Evolutionary conservation across 2,797 vertebrate genomes (phyloP).

Genomic region (Enteromius unitaeniatus): DNA sequence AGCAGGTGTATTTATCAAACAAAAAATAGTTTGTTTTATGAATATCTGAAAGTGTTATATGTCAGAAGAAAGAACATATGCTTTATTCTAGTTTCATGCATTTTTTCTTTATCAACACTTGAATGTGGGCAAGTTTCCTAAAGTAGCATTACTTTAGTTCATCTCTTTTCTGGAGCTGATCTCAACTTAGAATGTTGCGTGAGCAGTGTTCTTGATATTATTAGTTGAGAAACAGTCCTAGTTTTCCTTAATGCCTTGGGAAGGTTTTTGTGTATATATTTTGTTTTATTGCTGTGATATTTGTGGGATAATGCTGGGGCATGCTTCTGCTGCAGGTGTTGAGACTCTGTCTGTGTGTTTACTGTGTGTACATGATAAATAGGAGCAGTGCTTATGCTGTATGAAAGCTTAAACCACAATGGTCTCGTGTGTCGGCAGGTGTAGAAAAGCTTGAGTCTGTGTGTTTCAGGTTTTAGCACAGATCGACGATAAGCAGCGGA

Average conservation of each 20-base stretch:
- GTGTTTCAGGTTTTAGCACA: conserved; percentile 81
- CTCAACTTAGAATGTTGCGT: neutral
- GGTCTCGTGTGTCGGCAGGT: neutral
- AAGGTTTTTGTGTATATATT: neutral
- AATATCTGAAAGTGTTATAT: neutral
- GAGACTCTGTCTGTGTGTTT: neutral
- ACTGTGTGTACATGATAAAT: conserved; percentile 4
- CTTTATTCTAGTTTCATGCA: neutral
- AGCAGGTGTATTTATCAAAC: too few relatives aligned
- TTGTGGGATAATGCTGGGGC: conserved; percentile 15
- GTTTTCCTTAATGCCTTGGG: neutral
- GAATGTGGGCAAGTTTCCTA: neutral
- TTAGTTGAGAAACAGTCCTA: neutral
- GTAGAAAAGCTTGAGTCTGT: neutral
- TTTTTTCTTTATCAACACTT: neutral
- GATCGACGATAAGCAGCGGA: conserved; percentile 89
- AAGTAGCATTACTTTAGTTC: neutral
- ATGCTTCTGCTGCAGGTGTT: conserved; percentile 10
- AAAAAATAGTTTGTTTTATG: neutral
- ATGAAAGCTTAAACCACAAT: neutral
- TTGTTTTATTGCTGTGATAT: conserved; percentile 5
- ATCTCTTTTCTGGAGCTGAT: neutral
- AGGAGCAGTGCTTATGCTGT: neutral
- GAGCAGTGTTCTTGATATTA: neutral
- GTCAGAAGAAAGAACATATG: neutral